Base-by-base conservation (phyloP, 2,797 vertebrate species). In the Enteromius treurensis region DNA sequence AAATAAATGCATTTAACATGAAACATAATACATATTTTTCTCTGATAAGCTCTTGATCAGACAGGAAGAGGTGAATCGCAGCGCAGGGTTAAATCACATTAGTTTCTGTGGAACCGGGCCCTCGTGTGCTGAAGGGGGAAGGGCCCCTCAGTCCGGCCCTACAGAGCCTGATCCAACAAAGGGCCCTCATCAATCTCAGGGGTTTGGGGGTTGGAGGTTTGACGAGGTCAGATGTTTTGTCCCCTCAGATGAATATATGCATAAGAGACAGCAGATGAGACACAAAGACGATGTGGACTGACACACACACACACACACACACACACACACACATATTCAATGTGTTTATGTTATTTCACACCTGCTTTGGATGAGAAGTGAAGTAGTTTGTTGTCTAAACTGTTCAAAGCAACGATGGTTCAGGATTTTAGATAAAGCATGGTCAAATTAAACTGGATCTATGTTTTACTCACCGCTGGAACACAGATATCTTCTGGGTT, bases 161-260 rank as follows among this genome's bases (percentile, higher is more conserved):
- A 29, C 49, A 67, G 86, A 94, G 19, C n/a, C 55, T 11, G 55
- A 4, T 58, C 10, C n/a, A 23, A 26, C 93, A 93, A 93, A 89
- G 88, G 90, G 77, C 85, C 81, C 74, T 89, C 91, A 92, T 93
- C 91, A 92, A 90, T 93, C 92, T 92, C 90, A 92, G 92, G 80
- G 90, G 84, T 89, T 90, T 71, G 83, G 87, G 84, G 84, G 79
- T 45, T 47, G 32, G 5, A 77, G 78, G 88, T 78, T 86, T 73
- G 79, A 42, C 23, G 77, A 74, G 89, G 88, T 88, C 88, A 88
- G 71, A 64, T 47, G 83, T 83, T 26, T 88, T 89, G 84, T 87
- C 84, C 49, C 60, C 29, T 77, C 87, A 77, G 79, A 70, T 87
- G 85, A 81, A 88, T 84, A 78, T 78, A 85, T 83, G 84, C 85